Conservation (phyloP, 2,113 vertebrate species). For the Ceuthmochares aereus region DNA sequence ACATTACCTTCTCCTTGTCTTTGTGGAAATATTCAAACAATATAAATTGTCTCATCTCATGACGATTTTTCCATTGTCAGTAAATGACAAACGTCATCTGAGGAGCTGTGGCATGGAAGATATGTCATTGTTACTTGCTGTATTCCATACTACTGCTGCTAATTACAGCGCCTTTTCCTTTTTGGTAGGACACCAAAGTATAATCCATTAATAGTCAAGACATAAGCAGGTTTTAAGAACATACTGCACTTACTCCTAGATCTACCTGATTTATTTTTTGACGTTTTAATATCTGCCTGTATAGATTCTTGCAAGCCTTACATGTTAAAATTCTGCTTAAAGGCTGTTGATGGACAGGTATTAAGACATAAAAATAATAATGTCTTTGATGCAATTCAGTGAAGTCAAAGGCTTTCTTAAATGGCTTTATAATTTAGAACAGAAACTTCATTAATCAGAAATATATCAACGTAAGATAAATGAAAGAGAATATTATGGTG, state of each 20-base stretch:
- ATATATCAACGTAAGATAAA: background rate
- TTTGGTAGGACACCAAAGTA: background rate
- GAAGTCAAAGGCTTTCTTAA: conserved; percentile 16
- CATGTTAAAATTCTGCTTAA: conserved; percentile 13
- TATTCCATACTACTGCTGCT: background rate
- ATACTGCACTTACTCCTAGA: background rate
- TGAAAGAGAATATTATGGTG: background rate
- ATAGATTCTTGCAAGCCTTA: background rate
- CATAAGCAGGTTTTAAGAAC: conserved; percentile 6
- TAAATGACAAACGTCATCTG: background rate
- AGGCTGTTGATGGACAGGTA: conserved; percentile 13
- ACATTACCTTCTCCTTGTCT: background rate
- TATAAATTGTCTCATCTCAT: background rate
- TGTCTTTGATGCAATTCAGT: conserved; percentile 8
- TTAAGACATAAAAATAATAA: conserved; percentile 35
- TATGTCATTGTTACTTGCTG: background rate
- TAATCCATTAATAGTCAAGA: background rate
- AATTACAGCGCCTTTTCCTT: background rate
- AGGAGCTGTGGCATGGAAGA: background rate
- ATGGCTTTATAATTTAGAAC: conserved; percentile 43
- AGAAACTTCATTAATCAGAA: conserved; percentile 15
- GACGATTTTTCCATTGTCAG: background rate
- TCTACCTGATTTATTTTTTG: conserved; percentile 17
- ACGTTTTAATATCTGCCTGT: background rate
- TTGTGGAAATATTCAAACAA: background rate